Base-by-base conservation (phyloP, 2,113 vertebrate genomes). In the Ptychochromis oligacanthus region DNA sequence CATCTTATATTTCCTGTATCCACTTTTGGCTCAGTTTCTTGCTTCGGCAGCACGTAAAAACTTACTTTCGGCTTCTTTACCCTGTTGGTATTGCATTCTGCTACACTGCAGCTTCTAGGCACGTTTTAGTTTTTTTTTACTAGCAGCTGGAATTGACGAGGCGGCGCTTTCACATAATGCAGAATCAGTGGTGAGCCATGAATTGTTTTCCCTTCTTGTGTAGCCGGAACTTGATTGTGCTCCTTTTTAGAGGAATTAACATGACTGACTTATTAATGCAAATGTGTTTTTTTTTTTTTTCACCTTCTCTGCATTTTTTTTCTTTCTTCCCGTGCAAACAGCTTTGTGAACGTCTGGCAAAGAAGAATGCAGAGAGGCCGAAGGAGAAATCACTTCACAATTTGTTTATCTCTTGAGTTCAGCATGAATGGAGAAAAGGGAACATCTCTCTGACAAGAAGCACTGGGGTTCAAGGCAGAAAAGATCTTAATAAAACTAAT, bases 371-470 rank as follows among this genome's bases (percentile, higher is more conserved):
- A 2, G 17, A 20, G 67, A 52, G 46, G 46, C 67, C 28, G 26
- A 72, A 20, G 67, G 67, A 72, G 67, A n/a, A 34, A 72, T 54
- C 67, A 34, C 67, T 54, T 54, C 67, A 52, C 65, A 72, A 72
- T 54, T 72, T 72, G 46, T 77, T 31, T 60, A 77, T 17, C 43
- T n/a, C 22, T 11, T 9, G 3, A 52, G 17, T 15, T 49, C 24
- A 62, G n/a, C 6, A 22, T 36, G 46, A 84, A 54, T 2, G 24
- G 57, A 64, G 49, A 34, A 54, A 65, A 22, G 38, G 18, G 43
- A 80, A 76, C 34, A 49, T 59, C 38, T 31, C 9, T 5, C 60
- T 24, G 38, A 75, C 57, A 13, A 26, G 26, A 49, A n/a, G 46
- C 67, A 31, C 26, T 26, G n/a, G 4, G 20, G 80, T 75, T 86